Evolutionary conservation across 2,888 invertebrate genomes (phyloP), one percentile per base, ranked within the genome.

Genomic region (Rhaphigaster nebulosa): DNA sequence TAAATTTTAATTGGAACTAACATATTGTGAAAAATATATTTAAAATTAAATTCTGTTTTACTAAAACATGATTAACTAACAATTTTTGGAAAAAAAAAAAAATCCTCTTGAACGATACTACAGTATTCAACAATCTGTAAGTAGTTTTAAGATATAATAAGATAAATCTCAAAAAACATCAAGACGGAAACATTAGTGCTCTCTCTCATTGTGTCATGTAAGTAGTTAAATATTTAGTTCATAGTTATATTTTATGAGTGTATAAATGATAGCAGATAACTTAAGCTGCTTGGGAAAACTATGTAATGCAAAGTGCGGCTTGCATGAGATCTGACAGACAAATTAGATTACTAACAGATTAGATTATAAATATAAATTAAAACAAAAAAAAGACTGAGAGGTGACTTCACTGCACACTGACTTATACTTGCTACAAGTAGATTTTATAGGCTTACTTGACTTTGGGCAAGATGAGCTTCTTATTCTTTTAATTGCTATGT

Each of bases 401-500:
- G 90, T 88, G 91, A 91, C 91, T 41, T 23, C 87, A 90, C 54
- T 89, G 88, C 90, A 90, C 91, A 91, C 90, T 90, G 88, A 91
- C 88, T 89, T 80, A 80, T 90, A 89, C 90, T 90, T 87, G 91
- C 91, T 91, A 91, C 84, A 60, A 45, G 91, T 92, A 92, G 91
- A 88, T 91, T 88, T 90, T 84, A 38, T 92, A 91, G 91, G 91
- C 91, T 92, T 91, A 89, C 88, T 90, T 90, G 91, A 92, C 90
- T 92, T 89, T 91, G 90, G 91, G 89, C 91, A 91, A 91, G 88
- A 87, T 87, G 91, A 92, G 92, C 92, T 92, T 92, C 90, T 92
- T 92, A 92, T 92, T 92, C 88, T 92, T 91, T 92, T 92, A 87
- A 87, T 92, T 92, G 91, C 92, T 91, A 90, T 91, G 90, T 80